Evolutionary conservation across 2,888 invertebrate species (phyloP), one percentile per base, ranked within the genome.

Genomic region (Steinernema scapterisci): DNA sequence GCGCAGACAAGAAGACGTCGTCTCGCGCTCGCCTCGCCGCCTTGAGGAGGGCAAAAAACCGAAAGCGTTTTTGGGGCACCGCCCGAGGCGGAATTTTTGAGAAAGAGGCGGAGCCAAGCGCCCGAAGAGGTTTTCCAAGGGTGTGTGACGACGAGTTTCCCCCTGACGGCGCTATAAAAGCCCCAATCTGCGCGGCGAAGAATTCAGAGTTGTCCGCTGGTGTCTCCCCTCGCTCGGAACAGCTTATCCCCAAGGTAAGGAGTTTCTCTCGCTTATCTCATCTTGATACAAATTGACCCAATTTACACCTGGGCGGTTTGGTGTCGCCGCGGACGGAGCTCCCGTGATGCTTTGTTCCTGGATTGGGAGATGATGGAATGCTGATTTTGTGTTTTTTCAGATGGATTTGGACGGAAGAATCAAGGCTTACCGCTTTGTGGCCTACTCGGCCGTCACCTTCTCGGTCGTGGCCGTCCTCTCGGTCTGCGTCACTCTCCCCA

Each of bases 371-470:
- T 9, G 9, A 38, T 6, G 38, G 38, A 38, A 6, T 38, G 38
- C 38, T 38, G 5, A 38, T 38, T 38, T 38, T 38, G 38, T 38
- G 38, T 38, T 38, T 38, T 48, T 48, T 3, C 48, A 48, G 48
- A 78, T 83, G 77, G 83, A 81, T 46, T 70, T 76, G 54, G 81
- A 82, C 72, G 77, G 75, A 48, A 48, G 79, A 56, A 81, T 81
- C 76, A 79, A 83, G 76, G 86, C 85, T 31, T 86, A 86, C 79
- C 83, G 84, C 73, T 85, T 86, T 77, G 85, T 86, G 76, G 85
- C 85, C 76, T 86, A 86, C 74, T 83, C 85, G 71, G 84, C 86
- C 38, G 80, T 85, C 48, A 82, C 84, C 31, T 86, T 86, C 80
- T 83, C 81, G 70, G 80, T 80, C 25, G 80, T 83, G 25, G 83